A percentile compares a stretch with the other conserved stretches of the same genome.
Evolutionary conservation across 2,888 invertebrate species (phyloP).

Genomic region (Malachius bipustulatus): DNA sequence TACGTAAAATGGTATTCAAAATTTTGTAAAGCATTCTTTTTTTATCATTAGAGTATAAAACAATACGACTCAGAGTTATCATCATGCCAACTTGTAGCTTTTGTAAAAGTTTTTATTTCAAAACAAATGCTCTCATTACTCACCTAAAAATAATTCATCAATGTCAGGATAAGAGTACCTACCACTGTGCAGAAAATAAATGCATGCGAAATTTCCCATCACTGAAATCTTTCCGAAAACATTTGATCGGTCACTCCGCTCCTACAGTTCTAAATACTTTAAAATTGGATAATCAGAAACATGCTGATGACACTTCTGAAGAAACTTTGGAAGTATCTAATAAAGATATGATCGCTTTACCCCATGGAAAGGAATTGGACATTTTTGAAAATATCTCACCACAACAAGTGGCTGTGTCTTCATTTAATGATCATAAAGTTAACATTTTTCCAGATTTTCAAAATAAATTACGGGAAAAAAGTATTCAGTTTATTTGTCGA

Average conservation of each 20-base stretch:
- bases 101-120: not conserved
- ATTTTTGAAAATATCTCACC: too few relatives aligned
- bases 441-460: too few relatives aligned
- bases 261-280: too few relatives aligned
- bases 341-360: too few relatives aligned
- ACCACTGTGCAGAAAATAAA: conserved; percentile 6
- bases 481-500: conserved; percentile 5
- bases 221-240: conserved; percentile 7
- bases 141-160: conserved; percentile 7
- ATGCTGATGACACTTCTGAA: not conserved
- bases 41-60: too few relatives aligned
- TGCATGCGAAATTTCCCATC: conserved; percentile 5
- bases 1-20: too few relatives aligned
- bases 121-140: conserved; percentile 5
- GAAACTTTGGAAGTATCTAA: conserved; percentile 4
- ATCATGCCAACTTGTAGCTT: conserved; percentile 3
- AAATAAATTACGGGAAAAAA: conserved; percentile 3
- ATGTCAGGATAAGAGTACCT: not conserved
- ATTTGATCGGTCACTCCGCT: conserved; percentile 4
- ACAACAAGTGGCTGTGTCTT: too few relatives aligned
- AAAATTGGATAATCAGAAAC: not conserved
- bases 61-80: too few relatives aligned
- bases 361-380: too few relatives aligned
- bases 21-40: too few relatives aligned
- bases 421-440: too few relatives aligned